These are phyloP conservation scores for Drosophila simulans DNA, from an alignment of 1,140 invertebrate genomes.

Conservation along the genomic window DNA sequence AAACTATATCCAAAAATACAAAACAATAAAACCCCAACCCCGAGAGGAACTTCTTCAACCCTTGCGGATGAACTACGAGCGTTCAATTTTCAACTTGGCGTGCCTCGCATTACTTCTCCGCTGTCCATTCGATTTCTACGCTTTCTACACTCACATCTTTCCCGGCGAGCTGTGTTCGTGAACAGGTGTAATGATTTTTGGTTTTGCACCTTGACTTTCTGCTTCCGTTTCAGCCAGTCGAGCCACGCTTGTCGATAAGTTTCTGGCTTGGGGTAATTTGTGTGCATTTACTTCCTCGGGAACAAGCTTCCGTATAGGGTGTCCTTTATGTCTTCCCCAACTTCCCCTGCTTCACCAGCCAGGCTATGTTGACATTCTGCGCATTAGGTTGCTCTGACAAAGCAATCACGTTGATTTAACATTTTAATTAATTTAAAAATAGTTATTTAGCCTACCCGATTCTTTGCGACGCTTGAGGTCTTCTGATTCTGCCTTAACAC, in stretches of 20 bases:
- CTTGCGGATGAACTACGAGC: constrained; percentile 52
- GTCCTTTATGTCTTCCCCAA: constrained; percentile 19
- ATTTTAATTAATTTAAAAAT: too few relatives aligned
- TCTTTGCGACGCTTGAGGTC: constrained; percentile 31
- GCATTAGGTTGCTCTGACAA: constrained; percentile 20
- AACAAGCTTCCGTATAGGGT: constrained; percentile 52
- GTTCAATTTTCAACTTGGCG: constrained; percentile 47
- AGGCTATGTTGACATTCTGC: constrained; percentile 8
- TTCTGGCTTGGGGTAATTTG: constrained; percentile 58
- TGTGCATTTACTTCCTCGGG: constrained; percentile 58
- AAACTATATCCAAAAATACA: not conserved
- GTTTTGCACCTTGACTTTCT: constrained; percentile 78
- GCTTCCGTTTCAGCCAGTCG: constrained; percentile 65
- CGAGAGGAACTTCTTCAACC: constrained; percentile 42
- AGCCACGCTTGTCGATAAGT: constrained; percentile 60
- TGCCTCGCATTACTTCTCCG: constrained; percentile 18
- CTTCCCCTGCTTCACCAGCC: constrained; percentile 13
- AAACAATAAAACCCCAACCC: constrained; percentile 2
- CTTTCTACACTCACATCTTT: constrained; percentile 74
- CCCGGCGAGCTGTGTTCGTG: constrained; percentile 28
- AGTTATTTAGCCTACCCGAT: constrained; percentile 13
- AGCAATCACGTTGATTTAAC: too few relatives aligned
- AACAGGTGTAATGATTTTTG: constrained; percentile 81
- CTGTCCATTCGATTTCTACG: constrained; percentile 62
- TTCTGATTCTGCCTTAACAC: constrained; percentile 31